Conservation (phyloP, 1,140 invertebrate species). For the Drosophila truncata region DNA sequence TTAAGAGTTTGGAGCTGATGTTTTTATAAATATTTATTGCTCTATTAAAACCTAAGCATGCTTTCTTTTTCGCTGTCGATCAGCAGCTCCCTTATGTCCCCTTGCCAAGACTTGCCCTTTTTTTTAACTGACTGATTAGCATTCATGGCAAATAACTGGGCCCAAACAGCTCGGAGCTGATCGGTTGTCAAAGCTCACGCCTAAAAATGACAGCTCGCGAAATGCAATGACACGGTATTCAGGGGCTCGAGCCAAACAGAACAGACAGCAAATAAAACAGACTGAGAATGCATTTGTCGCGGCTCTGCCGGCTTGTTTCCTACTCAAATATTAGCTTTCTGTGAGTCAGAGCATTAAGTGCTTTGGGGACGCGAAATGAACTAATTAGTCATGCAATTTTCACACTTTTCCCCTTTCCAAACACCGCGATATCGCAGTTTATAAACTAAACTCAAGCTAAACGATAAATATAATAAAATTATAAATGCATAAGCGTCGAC, state of each 20-base stretch:
- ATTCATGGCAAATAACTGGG: constrained; percentile 33
- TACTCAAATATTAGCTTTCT: constrained; percentile 32
- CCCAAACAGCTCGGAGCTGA: background rate
- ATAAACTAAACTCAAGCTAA: constrained; percentile 23
- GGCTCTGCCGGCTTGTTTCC: constrained; percentile 1
- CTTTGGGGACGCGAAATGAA: constrained; percentile 23
- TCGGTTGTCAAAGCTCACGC: constrained; percentile 46
- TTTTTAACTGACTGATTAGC: constrained; percentile 28
- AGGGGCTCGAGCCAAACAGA: constrained; percentile 3
- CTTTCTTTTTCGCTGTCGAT: background rate
- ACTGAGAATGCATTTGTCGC: constrained; percentile 24
- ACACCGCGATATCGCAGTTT: constrained; percentile 14
- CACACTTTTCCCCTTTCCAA: constrained; percentile 23
- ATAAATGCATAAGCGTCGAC: constrained; percentile 39
- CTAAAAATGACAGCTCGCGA: constrained; percentile 42
- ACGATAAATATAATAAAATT: constrained; percentile 35
- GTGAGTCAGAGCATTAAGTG: constrained; percentile 30
- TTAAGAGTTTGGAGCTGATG: too few species aligned
- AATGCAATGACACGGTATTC: constrained; percentile 25
- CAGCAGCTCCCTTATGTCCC: background rate
- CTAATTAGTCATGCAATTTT: constrained; percentile 50
- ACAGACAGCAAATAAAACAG: constrained; percentile 11
- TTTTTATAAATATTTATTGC: too few species aligned
- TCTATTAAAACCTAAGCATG: background rate
- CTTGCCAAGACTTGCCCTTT: background rate